Percentiles rank a stretch among this genome's conserved stretches.
Evolutionary conservation across 2,797 vertebrate genomes (phyloP).

Genomic region (Zenarchopterus dispar): DNA sequence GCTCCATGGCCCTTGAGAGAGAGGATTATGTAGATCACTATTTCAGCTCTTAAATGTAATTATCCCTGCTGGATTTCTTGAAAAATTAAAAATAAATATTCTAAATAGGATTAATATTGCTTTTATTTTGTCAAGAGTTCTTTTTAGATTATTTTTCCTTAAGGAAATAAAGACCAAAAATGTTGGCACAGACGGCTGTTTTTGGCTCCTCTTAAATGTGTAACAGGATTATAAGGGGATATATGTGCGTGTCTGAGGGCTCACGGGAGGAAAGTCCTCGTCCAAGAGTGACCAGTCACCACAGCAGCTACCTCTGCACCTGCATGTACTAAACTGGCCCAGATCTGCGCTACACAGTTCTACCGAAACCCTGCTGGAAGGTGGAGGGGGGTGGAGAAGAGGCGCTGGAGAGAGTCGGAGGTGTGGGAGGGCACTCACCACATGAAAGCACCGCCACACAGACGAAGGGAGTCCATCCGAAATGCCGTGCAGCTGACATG

Average conservation of each 20-base stretch:
- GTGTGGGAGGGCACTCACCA: conserved; percentile 66
- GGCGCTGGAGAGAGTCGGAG: rapidly evolving
- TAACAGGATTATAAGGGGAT: background rate
- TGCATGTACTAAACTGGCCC: conserved; percentile 49
- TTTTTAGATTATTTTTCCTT: too few species aligned
- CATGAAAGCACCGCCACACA: conserved; percentile 70
- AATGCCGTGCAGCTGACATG: conserved; percentile 77
- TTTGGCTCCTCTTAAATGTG: background rate
- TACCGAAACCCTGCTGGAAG: conserved; percentile 1
- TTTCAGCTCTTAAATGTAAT: background rate
- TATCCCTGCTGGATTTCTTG: background rate
- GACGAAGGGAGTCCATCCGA: conserved; percentile 76
- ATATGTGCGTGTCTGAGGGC: conserved; percentile 13
- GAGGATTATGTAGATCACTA: background rate
- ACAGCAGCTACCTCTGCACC: conserved; percentile 44
- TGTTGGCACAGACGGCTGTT: too few species aligned
- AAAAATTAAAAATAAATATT: too few species aligned
- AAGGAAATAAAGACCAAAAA: too few species aligned
- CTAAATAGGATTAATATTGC: too few species aligned
- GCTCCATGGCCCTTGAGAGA: background rate
- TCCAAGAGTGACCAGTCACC: conserved; percentile 55
- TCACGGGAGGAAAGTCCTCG: conserved; percentile 4
- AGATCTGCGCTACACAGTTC: conserved; percentile 37
- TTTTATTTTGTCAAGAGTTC: too few species aligned
- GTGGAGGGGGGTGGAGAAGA: rapidly evolving